Percentiles rank a stretch among this genome's conserved stretches.
phyloP scores from a whole-genome alignment of 2,888 invertebrate genomes.

The Agrochola litura region DNA sequence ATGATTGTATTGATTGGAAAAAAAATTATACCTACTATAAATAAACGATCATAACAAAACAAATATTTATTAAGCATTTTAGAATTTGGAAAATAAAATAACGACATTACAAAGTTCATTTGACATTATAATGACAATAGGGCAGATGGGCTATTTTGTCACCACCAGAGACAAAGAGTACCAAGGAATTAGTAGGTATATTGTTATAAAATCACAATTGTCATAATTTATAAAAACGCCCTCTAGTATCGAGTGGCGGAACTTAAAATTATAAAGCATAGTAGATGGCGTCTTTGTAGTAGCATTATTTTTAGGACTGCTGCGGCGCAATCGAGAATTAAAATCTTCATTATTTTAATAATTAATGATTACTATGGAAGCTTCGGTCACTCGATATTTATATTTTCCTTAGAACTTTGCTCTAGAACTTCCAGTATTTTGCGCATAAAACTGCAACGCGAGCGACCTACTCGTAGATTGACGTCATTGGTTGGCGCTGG shows the following conservation, averaged over 20 bases:
- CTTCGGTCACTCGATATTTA: neutral
- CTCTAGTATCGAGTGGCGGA: conserved; percentile 38
- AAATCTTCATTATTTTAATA: neutral
- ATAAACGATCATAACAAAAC: conserved; percentile 8
- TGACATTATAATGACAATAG: conserved; percentile 19
- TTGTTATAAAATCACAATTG: no score
- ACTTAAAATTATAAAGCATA: neutral
- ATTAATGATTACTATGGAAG: no score
- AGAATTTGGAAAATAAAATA: conserved; percentile 22
- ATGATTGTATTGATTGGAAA: neutral
- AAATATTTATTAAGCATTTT: conserved; percentile 7
- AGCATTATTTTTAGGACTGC: neutral
- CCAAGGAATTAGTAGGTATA: neutral
- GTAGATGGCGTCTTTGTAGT: neutral
- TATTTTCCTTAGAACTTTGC: no score
- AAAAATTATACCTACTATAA: neutral
- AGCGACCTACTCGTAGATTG: conserved; percentile 19
- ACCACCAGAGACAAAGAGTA: no score
- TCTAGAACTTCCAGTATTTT: conserved; percentile 5
- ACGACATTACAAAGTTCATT: conserved; percentile 10
- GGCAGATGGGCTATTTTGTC: neutral
- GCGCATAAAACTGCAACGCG: neutral
- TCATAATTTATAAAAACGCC: conserved; percentile 21
- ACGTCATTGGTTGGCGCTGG: conserved; percentile 28
- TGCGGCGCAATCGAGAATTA: neutral